Evolutionary conservation across 2,113 vertebrate species (phyloP).

Genomic region (Lota lota): DNA sequence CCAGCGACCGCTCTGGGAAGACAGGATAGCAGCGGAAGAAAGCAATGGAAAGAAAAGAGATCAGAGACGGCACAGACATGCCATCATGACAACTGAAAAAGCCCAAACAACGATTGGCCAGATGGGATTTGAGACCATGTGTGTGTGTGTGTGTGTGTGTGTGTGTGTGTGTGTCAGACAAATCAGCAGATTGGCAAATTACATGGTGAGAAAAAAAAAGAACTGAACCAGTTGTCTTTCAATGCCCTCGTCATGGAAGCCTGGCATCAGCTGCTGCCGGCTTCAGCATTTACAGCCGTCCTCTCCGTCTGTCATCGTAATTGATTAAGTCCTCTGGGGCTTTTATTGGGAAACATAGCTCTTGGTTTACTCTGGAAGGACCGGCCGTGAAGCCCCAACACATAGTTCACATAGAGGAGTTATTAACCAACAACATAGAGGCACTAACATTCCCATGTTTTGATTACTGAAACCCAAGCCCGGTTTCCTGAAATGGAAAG

Average conservation of each 20-base stretch:
- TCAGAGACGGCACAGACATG: constrained; percentile 23
- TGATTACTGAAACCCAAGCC: too few species aligned
- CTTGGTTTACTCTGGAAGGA: neutral
- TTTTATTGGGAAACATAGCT: neutral
- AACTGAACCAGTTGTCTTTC: neutral
- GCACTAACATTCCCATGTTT: too few species aligned
- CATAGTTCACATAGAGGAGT: constrained; percentile 1
- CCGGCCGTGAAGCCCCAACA: neutral
- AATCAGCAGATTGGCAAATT: neutral
- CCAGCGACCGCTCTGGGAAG: too few species aligned
- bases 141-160: too few species aligned
- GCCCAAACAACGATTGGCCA: too few species aligned
- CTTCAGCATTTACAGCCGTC: neutral
- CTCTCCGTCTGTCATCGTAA: neutral
- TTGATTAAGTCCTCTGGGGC: neutral
- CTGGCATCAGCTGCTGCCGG: neutral
- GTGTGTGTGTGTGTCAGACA: neutral
- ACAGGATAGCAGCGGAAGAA: too few species aligned
- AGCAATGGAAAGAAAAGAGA: too few species aligned
- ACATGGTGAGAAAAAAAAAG: neutral
- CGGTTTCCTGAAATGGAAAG: neutral
- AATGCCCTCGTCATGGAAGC: neutral
- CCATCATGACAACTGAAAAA: too few species aligned
- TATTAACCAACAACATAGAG: too few species aligned
- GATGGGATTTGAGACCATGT: too few species aligned